Evolutionary conservation across 2,888 invertebrate species (phyloP).

Genomic region (Machimus rusticus): DNA sequence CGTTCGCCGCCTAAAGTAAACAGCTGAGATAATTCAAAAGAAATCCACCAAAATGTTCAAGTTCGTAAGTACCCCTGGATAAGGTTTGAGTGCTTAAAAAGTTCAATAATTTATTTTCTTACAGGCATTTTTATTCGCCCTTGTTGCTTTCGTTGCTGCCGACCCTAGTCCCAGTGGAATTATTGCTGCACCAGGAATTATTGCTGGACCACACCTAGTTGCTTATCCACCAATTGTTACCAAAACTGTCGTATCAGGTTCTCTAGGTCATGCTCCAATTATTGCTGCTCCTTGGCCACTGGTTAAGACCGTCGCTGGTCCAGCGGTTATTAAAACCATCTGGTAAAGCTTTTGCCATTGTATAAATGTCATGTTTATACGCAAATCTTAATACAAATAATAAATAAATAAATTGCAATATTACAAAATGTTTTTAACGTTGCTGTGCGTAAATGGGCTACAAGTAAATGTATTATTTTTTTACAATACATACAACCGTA

Average conservation of each 20-base stretch:
- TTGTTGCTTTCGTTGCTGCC: conserved; percentile 61
- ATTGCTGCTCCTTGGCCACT: background rate
- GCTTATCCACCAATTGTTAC: background rate
- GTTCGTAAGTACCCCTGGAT: conserved; percentile 52
- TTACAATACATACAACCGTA: no score
- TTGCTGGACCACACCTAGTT: background rate
- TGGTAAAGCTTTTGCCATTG: background rate
- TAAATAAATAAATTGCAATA: background rate
- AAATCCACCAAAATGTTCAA: conserved; percentile 53
- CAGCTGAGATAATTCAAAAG: background rate
- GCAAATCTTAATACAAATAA: background rate
- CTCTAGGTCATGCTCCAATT: background rate
- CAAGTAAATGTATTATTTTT: no score
- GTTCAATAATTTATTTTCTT: background rate
- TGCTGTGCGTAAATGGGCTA: background rate
- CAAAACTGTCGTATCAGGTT: background rate
- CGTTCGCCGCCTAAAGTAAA: background rate
- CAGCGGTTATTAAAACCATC: background rate
- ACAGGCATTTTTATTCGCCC: conserved; percentile 69
- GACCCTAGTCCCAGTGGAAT: conserved; percentile 45
- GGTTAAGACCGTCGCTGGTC: background rate
- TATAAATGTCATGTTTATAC: background rate
- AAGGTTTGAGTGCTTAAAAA: background rate
- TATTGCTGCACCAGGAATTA: background rate
- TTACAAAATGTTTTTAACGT: background rate